A percentile compares a stretch with the other conserved stretches of the same genome.
Evolutionary conservation across 2,888 invertebrate genomes (phyloP).

Genomic region (Cryptocephalus primarius): DNA sequence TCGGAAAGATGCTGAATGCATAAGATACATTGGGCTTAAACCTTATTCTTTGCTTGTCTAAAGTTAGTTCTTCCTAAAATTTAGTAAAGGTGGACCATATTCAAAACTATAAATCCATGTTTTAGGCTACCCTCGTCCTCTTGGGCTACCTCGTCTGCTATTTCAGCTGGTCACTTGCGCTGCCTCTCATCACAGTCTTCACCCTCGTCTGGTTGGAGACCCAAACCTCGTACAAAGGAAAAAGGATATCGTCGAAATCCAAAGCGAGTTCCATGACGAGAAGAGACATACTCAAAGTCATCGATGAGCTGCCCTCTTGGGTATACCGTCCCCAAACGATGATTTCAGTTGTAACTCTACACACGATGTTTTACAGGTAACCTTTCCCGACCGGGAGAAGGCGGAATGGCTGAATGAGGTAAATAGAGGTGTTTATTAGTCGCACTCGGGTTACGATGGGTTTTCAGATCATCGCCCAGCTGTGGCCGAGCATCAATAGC

Average conservation of each 20-base stretch:
- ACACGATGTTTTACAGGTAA: conserved; percentile 24
- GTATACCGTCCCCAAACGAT: conserved; percentile 6
- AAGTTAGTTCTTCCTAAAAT: too few species aligned
- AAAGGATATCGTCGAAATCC: conserved; percentile 20
- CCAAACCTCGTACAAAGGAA: conserved; percentile 14
- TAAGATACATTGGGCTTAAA: too few species aligned
- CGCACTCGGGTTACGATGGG: neutral
- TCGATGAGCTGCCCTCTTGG: conserved; percentile 28
- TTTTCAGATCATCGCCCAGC: conserved; percentile 22
- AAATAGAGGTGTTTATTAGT: conserved; percentile 1
- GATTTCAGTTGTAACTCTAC: conserved; percentile 7
- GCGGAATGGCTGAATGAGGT: conserved; percentile 30
- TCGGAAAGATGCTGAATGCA: too few species aligned
- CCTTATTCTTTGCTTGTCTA: too few species aligned
- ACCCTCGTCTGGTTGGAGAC: conserved; percentile 22
- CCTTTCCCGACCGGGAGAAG: conserved; percentile 27
- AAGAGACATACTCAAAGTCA: conserved; percentile 19
- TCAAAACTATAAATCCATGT: neutral
- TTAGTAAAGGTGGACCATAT: too few species aligned
- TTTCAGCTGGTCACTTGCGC: conserved; percentile 18
- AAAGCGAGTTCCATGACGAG: conserved; percentile 19
- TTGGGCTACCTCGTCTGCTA: conserved; percentile 22
- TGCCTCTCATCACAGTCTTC: conserved; percentile 17
- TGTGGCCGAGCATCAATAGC: conserved; percentile 25
- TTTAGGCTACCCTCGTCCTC: conserved; percentile 18